Percentiles rank a stretch among this genome's conserved stretches.
phyloP scores from a whole-genome alignment of 1,140 invertebrate genomes.

The Heliconius congener region DNA sequence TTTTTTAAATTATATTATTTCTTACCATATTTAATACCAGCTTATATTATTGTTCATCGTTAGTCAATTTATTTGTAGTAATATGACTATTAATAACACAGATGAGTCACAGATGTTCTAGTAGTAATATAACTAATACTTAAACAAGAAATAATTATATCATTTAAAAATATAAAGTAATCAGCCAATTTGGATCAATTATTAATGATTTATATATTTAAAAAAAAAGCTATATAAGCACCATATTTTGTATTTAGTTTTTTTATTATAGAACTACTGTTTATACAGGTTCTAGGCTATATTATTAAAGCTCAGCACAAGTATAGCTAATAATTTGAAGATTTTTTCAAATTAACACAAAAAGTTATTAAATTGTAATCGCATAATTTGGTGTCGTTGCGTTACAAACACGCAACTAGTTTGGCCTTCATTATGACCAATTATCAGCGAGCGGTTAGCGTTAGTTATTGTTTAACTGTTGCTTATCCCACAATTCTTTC shows the following conservation, averaged over 20 bases:
- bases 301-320: too few relatives aligned
- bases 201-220: too few relatives aligned
- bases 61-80: not conserved
- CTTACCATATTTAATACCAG: not conserved
- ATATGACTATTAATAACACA: not conserved
- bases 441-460: constrained; percentile 16
- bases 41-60: not conserved
- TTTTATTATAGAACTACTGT: too few relatives aligned
- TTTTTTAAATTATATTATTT: not conserved
- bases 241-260: too few relatives aligned
- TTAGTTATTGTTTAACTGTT: constrained; percentile 8
- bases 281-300: too few relatives aligned
- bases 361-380: constrained; percentile 14
- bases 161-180: not conserved
- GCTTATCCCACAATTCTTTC: constrained; percentile 31
- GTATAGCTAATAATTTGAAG: not conserved
- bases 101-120: not conserved
- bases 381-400: constrained; percentile 10
- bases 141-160: not conserved
- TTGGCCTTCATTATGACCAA: constrained; percentile 30
- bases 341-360: not conserved
- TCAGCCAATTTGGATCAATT: too few relatives aligned
- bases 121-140: not conserved
- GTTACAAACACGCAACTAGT: constrained; percentile 13
- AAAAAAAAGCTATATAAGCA: too few relatives aligned